Conservation (phyloP, 2,113 vertebrate genomes). For the Dermatemys mawii region DNA sequence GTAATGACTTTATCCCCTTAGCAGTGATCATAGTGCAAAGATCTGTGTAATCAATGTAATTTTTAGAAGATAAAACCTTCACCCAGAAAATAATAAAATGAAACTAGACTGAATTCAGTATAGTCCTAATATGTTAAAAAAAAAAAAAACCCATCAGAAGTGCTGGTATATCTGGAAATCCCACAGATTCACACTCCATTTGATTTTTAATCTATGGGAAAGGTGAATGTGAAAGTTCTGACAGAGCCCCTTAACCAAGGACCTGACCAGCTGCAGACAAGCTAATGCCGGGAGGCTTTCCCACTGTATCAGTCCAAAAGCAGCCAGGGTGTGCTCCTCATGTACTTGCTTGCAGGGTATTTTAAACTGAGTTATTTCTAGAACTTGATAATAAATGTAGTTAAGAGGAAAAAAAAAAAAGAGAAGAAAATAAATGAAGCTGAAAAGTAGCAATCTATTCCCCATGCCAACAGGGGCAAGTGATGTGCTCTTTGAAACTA, state of each 20-base stretch:
- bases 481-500: not conserved
- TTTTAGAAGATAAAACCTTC: not conserved
- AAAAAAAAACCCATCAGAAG: not conserved
- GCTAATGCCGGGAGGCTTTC: not conserved
- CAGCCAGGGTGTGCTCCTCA: not conserved
- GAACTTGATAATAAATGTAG: not conserved
- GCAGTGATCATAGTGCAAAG: not conserved
- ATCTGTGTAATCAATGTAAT: not conserved
- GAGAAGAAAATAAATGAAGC: not conserved
- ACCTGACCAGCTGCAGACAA: not conserved
- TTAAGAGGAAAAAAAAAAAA: not conserved
- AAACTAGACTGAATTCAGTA: not conserved
- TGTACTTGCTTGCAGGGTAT: not conserved
- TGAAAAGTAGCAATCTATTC: not conserved
- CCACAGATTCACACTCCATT: not conserved
- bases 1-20: not conserved
- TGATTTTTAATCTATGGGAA: not conserved
- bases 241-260: not conserved
- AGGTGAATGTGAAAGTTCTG: not conserved
- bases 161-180: too few species aligned
- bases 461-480: rapidly evolving
- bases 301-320: not conserved
- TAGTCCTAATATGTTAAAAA: not conserved
- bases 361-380: not conserved
- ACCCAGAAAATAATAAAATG: not conserved